Base-by-base conservation (phyloP, 1,140 invertebrate species). In the Colletes gigas region DNA sequence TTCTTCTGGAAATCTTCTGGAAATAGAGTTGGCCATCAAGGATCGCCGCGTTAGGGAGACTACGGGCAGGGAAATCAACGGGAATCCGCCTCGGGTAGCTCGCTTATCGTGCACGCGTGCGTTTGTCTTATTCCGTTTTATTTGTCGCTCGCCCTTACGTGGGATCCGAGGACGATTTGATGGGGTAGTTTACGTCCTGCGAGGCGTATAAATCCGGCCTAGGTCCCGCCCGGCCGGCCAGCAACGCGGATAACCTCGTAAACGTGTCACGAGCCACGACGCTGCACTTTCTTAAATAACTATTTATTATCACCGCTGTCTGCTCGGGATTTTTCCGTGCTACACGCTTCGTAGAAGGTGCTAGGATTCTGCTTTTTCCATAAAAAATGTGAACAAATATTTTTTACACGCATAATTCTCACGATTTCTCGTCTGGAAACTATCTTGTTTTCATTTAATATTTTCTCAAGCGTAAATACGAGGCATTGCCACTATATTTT, bases 191-290 rank as follows among this genome's bases (percentile, higher is more conserved):
- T 74, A 83, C 72, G 54, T 83, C 50, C 83, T 30, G 55, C 41
- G 52, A 67, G 17, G 15, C 66, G 57, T 80, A 83, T 83, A 84
- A 83, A 83, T 84, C 62, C 65, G 21, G 62, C 17, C 21, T 10
- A 3, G 55, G 62, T 57, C 60, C 54, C 30, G 19, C 60, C 60
- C 59, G 47, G 47, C 44, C 70, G 57, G 50, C 67, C 63, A 63
- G 77, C 44, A 30, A 71, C 15, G 55, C n/a, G 69, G 44, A 21
- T 59, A 57, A 72, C 60, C 17, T 84, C 78, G 39, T 67, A 80
- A 84, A 84, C 77, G 83, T 84, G 82, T 68, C 82, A 72, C 14
- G 15, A 59, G 17, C 14, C 44, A 19, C 54, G 19, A 50, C 41
- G 41, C 41, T 39, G 10, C 44, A 14, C 55, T n/a, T 10, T 44